phyloP scores from a whole-genome alignment of 2,113 vertebrate species.

The Salvelinus fontinalis region DNA sequence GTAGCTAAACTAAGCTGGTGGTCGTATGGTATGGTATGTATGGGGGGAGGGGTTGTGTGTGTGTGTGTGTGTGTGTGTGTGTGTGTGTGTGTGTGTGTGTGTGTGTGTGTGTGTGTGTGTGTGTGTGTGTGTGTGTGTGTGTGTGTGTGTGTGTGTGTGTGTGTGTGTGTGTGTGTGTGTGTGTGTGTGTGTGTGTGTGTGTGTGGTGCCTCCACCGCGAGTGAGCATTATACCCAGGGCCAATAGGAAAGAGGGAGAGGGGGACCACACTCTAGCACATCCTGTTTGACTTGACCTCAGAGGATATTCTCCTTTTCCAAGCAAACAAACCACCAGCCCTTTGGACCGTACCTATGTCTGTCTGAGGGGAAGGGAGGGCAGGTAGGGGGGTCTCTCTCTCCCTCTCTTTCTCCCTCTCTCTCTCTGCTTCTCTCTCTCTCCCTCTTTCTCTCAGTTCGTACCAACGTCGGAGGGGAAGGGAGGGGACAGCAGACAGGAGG shows the following conservation, averaged over 20 bases:
- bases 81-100: conserved; percentile 14
- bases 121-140: conserved; percentile 18
- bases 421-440: too few species aligned
- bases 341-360: conserved; percentile 70
- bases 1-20: conserved; percentile 43
- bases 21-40: conserved; percentile 50
- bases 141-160: conserved; percentile 12
- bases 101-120: conserved; percentile 17
- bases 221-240: conserved; percentile 61
- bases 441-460: too few species aligned
- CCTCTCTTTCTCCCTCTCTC: too few species aligned
- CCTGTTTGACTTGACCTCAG: conserved; percentile 75
- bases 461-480: too few species aligned
- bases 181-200: conserved; percentile 5
- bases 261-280: conserved; percentile 67
- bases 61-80: conserved; percentile 12
- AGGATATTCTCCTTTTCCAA: conserved; percentile 76
- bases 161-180: conserved; percentile 7
- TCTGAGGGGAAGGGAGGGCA: conserved; percentile 66
- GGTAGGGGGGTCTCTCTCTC: conserved; percentile 51
- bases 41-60: conserved; percentile 1
- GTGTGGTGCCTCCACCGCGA: conserved; percentile 45
- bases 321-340: conserved; percentile 70
- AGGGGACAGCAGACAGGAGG: too few species aligned
- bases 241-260: conserved; percentile 63